Conservation (phyloP, 2,113 vertebrate species). For the Crotalus viridis region DNA sequence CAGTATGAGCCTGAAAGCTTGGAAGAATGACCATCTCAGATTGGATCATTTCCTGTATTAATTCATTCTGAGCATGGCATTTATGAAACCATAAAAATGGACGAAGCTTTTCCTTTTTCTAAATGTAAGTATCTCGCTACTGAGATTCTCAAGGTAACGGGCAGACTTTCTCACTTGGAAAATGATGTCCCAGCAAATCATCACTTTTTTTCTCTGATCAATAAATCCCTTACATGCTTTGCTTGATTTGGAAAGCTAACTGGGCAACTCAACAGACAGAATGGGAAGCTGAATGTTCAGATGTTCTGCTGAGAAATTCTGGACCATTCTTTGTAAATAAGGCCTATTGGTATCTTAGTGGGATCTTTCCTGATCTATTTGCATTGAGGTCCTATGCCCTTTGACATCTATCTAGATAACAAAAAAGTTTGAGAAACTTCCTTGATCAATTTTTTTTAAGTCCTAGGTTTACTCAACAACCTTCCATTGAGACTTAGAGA, state of each 20-base stretch:
- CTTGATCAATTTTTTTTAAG: neutral
- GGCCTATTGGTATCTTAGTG: neutral
- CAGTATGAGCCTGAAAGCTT: neutral
- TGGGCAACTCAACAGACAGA: neutral
- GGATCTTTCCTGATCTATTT: neutral
- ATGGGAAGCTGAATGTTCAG: neutral
- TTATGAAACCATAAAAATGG: neutral
- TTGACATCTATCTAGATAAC: neutral
- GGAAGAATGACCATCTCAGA: neutral
- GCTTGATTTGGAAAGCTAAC: neutral
- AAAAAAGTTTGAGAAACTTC: neutral
- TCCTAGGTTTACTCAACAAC: neutral
- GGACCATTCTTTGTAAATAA: neutral
- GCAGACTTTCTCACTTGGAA: neutral
- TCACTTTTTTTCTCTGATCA: neutral
- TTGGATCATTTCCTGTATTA: neutral
- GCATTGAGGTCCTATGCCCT: neutral
- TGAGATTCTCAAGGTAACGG: neutral
- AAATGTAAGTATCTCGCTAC: neutral
- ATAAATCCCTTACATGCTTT: neutral
- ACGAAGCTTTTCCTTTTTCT: neutral
- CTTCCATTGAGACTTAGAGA: neutral
- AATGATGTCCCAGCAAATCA: neutral
- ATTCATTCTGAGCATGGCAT: neutral
- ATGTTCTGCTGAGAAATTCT: neutral